Conservation (phyloP, 2,888 invertebrate species). For the Dermolepida albohirtum region DNA sequence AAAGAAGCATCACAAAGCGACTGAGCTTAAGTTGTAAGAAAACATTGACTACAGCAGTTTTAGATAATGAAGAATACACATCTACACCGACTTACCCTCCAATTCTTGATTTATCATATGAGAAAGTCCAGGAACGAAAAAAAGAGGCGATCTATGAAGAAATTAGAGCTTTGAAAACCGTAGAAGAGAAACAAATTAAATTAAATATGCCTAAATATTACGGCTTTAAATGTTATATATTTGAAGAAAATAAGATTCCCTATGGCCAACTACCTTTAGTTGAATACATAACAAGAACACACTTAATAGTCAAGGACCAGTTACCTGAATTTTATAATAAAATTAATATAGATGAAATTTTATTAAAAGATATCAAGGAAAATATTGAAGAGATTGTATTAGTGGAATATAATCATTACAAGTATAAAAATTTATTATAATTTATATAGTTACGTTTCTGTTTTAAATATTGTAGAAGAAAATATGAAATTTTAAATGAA, state of each 20-base stretch:
- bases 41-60: constrained; percentile 41
- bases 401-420: constrained; percentile 69
- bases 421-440: constrained; percentile 65
- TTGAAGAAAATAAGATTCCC: constrained; percentile 72
- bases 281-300: constrained; percentile 84
- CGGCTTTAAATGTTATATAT: constrained; percentile 76
- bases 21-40: constrained; percentile 14
- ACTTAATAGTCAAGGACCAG: constrained; percentile 70
- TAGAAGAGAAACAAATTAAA: constrained; percentile 87
- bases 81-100: constrained; percentile 69
- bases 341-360: constrained; percentile 62
- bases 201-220: constrained; percentile 86
- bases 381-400: constrained; percentile 74
- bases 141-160: constrained; percentile 67
- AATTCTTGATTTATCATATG: constrained; percentile 71
- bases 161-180: constrained; percentile 74
- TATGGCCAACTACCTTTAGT: constrained; percentile 78
- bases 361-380: constrained; percentile 69
- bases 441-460: neutral
- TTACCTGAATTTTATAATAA: constrained; percentile 72
- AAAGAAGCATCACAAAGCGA: constrained; percentile 9
- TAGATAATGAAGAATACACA: constrained; percentile 58
- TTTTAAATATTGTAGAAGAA: constrained; percentile 54
- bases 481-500: constrained; percentile 54
- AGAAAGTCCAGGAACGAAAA: constrained; percentile 67